phyloP scores from a whole-genome alignment of 1,140 invertebrate genomes.

The Saccostrea glomerata region DNA sequence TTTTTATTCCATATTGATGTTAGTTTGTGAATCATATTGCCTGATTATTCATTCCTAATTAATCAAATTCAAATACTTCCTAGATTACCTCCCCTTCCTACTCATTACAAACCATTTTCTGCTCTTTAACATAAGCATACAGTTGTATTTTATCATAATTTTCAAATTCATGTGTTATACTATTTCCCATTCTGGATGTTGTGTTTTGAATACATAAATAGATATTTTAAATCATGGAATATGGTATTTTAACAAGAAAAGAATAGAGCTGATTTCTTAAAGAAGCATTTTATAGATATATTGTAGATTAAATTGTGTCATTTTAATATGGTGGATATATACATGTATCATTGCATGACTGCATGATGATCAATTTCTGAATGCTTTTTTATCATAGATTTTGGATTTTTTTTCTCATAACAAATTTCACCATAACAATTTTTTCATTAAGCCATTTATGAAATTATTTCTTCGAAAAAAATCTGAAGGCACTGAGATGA shows the following conservation, averaged over 20 bases:
- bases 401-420: constrained; percentile 7
- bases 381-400: neutral
- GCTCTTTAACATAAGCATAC: neutral
- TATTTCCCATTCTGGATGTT: neutral
- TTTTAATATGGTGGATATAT: neutral
- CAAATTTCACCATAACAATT: neutral
- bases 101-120: neutral
- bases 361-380: neutral
- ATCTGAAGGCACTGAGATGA: too few relatives aligned
- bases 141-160: neutral
- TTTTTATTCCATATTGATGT: constrained; percentile 16
- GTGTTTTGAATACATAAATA: neutral
- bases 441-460: too few relatives aligned
- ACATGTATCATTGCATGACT: constrained; percentile 7
- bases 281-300: too few relatives aligned
- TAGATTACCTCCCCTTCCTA: neutral
- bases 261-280: neutral
- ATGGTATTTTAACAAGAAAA: neutral
- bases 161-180: neutral
- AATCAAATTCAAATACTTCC: neutral
- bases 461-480: too few relatives aligned
- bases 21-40: constrained; percentile 36
- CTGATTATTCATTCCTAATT: constrained; percentile 2
- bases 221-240: too few relatives aligned
- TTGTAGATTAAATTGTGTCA: too few relatives aligned